Conservation (phyloP, 2,113 vertebrate species). For the Seriola aureovittata region DNA sequence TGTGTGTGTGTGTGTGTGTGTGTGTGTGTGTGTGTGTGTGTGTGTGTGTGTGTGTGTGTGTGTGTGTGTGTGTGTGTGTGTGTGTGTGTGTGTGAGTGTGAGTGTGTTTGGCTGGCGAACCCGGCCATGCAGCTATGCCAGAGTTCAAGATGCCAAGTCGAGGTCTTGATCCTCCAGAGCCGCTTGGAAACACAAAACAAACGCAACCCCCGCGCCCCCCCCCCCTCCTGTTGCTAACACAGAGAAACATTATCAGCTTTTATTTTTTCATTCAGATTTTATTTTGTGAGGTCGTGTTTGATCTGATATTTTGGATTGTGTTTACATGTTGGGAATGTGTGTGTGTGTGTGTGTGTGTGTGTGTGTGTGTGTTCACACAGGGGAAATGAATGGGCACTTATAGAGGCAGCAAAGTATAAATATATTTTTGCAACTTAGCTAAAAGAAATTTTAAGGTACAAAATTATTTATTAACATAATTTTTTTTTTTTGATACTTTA, state of each 20-base stretch:
- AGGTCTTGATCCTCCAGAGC: conserved; percentile 84
- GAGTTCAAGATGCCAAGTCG: conserved; percentile 89
- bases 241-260: background rate
- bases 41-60: conserved; percentile 30
- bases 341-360: background rate
- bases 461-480: background rate
- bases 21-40: too few species aligned
- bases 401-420: background rate
- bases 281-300: background rate
- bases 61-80: conserved; percentile 38
- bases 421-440: background rate
- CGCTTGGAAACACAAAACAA: conserved; percentile 56
- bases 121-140: conserved; percentile 76
- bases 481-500: too few species aligned
- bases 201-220: background rate
- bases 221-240: too few species aligned
- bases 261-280: background rate
- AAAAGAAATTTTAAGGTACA: too few species aligned
- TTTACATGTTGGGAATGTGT: background rate
- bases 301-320: background rate
- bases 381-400: too few species aligned
- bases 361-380: background rate
- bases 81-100: conserved; percentile 39
- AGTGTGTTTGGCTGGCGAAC: conserved; percentile 27
- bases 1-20: conserved; percentile 43